Evolutionary conservation across 37 sponge, comb jelly and placozoan species (phyloP).

Genomic region (Axinella damicornis): DNA sequence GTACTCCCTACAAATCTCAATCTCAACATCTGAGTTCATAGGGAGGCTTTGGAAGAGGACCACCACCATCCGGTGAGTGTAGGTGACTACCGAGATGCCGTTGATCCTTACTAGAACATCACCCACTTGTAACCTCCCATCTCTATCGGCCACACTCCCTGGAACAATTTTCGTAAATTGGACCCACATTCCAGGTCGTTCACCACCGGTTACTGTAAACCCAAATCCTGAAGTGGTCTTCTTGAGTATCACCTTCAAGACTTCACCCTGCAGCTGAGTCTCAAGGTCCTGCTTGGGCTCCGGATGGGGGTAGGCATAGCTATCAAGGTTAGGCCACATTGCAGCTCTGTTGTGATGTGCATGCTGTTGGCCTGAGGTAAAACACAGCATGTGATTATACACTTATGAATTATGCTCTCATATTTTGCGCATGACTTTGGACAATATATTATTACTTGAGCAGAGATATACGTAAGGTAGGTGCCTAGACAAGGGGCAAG

Average conservation of each 20-base stretch:
- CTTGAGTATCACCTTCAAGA: constrained; percentile 48
- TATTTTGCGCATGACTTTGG: too few relatives aligned
- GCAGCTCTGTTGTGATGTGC: too few relatives aligned
- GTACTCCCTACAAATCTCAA: constrained; percentile 77
- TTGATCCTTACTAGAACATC: constrained; percentile 93
- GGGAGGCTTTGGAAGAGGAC: constrained; percentile 82
- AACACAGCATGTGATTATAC: too few relatives aligned
- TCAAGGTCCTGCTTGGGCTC: constrained; percentile 43
- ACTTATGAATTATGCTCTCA: too few relatives aligned
- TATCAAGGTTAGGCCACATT: constrained; percentile 59
- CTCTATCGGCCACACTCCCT: constrained; percentile 76
- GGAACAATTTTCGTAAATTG: constrained; percentile 85
- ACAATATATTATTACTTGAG: too few relatives aligned
- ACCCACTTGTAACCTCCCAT: constrained; percentile 81
- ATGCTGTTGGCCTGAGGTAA: too few relatives aligned
- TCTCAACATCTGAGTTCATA: constrained; percentile 45
- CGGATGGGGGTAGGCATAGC: background rate
- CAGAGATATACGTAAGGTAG: too few relatives aligned
- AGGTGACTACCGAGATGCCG: constrained; percentile 73
- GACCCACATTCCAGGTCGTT: constrained; percentile 82
- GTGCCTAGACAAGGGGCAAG: too few relatives aligned
- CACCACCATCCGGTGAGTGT: constrained; percentile 87
- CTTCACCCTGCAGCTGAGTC: constrained; percentile 58
- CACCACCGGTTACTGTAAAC: constrained; percentile 92
- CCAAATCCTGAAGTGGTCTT: constrained; percentile 90